Evolutionary conservation across 2,888 invertebrate species (phyloP).

Genomic region (Melieria picta): DNA sequence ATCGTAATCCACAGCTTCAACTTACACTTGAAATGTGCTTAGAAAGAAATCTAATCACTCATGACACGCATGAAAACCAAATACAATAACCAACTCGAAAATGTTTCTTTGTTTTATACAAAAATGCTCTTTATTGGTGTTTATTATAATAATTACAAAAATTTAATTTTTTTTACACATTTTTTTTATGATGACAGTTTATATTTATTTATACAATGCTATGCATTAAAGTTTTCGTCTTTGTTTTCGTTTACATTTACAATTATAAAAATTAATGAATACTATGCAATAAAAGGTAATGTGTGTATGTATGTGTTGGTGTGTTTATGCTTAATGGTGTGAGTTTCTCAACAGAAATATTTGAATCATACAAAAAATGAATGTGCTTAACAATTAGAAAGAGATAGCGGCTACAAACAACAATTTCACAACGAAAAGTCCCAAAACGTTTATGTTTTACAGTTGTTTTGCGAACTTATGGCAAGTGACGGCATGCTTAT

Average conservation of each 20-base stretch:
- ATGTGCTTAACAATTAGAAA: constrained; percentile 56
- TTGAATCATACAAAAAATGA: constrained; percentile 62
- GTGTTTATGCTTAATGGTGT: constrained; percentile 46
- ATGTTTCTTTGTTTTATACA: constrained; percentile 61
- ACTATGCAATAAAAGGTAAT: constrained; percentile 38
- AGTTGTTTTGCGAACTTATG: constrained; percentile 29
- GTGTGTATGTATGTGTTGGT: constrained; percentile 32
- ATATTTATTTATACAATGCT: constrained; percentile 10
- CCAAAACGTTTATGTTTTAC: constrained; percentile 1
- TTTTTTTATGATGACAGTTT: not conserved
- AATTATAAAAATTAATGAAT: constrained; percentile 40
- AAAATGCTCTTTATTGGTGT: constrained; percentile 62
- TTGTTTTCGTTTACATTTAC: constrained; percentile 25
- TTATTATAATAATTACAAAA: constrained; percentile 45
- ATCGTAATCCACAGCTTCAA: too few relatives aligned
- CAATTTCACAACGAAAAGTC: constrained; percentile 40
- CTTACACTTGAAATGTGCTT: too few relatives aligned
- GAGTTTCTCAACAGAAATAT: constrained; percentile 42
- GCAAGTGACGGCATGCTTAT: constrained; percentile 34
- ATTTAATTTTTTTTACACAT: constrained; percentile 13
- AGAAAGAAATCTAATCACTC: too few relatives aligned
- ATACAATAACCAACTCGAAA: too few relatives aligned
- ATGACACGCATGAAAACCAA: too few relatives aligned
- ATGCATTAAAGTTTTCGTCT: constrained; percentile 14
- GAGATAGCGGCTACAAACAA: constrained; percentile 29